Evolutionary conservation across 2,888 invertebrate genomes (phyloP).

Genomic region (Napeogenes inachia): DNA sequence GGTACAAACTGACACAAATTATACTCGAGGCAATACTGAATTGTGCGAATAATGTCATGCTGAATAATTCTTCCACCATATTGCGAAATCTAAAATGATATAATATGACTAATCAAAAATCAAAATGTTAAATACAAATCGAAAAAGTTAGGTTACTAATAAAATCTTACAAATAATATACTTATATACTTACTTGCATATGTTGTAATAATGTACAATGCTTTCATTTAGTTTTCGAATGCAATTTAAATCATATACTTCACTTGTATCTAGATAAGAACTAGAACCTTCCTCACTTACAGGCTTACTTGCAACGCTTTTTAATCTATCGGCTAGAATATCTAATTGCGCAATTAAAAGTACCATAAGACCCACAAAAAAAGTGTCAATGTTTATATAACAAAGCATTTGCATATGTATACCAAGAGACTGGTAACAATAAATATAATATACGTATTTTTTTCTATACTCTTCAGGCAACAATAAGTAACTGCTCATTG

Average conservation of each 20-base stretch:
- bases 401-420: constrained; percentile 48
- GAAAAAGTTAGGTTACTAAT: neutral
- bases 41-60: constrained; percentile 49
- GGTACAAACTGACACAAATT: constrained; percentile 56
- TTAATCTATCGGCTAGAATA: constrained; percentile 47
- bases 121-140: neutral
- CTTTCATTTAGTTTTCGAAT: constrained; percentile 41
- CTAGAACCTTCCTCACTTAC: neutral
- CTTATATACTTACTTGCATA: constrained; percentile 44
- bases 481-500: constrained; percentile 49
- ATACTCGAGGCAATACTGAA: constrained; percentile 52
- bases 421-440: constrained; percentile 47
- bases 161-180: too few species aligned
- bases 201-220: constrained; percentile 45
- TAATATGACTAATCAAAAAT: neutral
- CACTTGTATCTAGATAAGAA: neutral
- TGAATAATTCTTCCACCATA: constrained; percentile 49
- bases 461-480: constrained; percentile 40
- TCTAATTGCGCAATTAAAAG: constrained; percentile 53
- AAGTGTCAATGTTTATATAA: constrained; percentile 50
- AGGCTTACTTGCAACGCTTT: constrained; percentile 36
- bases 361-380: constrained; percentile 50
- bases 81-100: constrained; percentile 48
- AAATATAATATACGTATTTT: constrained; percentile 44
- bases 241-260: constrained; percentile 16